These are phyloP conservation scores for Vombatus ursinus DNA, from an alignment of 2,113 vertebrate genomes.

Conservation along the genomic window DNA sequence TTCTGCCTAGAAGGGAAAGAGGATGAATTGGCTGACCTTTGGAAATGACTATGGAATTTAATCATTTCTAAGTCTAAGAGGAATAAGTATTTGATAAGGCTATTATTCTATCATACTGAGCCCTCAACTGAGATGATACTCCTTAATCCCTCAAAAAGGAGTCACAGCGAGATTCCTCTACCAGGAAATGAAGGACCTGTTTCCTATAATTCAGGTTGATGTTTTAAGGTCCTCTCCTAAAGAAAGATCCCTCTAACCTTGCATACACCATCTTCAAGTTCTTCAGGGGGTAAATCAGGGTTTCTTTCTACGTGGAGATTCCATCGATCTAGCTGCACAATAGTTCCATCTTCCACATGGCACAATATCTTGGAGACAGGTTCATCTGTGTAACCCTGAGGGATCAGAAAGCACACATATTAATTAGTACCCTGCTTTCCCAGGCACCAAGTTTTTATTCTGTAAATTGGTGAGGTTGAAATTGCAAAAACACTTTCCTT, in stretches of 20 bases:
- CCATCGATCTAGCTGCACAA: slow-evolving; percentile 90
- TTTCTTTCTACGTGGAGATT: slow-evolving; percentile 89
- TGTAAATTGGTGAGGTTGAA: not conserved
- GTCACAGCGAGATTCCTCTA: not conserved
- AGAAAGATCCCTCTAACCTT: slow-evolving; percentile 82
- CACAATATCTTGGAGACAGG: slow-evolving; percentile 90
- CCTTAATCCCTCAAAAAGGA: not conserved
- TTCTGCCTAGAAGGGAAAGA: not conserved
- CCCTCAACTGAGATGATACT: not conserved
- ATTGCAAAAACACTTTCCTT: not conserved
- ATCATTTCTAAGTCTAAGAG: not conserved
- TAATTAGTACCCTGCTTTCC: not conserved
- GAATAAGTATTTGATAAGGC: too few relatives aligned
- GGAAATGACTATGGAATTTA: not conserved
- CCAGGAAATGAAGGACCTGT: not conserved
- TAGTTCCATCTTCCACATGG: slow-evolving; percentile 89
- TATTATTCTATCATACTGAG: not conserved
- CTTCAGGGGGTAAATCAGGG: slow-evolving; percentile 86
- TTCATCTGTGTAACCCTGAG: slow-evolving; percentile 89
- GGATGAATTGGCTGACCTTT: not conserved
- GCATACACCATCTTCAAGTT: slow-evolving; percentile 87
- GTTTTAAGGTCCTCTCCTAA: not conserved
- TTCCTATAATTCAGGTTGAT: not conserved
- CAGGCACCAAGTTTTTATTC: not conserved
- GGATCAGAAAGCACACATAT: slow-evolving; percentile 1